Conservation (phyloP, 2,113 vertebrate genomes). For the Anhinga anhinga region DNA sequence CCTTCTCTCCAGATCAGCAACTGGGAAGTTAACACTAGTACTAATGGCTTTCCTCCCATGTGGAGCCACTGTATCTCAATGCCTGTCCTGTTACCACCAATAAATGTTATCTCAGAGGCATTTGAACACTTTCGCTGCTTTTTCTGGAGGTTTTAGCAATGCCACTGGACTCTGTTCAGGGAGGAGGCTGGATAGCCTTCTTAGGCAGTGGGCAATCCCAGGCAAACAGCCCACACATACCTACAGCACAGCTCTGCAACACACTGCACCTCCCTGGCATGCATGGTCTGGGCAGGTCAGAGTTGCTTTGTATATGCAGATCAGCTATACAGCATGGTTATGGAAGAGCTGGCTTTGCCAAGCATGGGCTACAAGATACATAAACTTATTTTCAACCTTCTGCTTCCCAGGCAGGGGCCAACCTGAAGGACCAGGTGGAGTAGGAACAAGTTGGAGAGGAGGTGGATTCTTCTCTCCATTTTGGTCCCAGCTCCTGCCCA, state of each 20-base stretch:
- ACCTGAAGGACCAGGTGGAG: background rate
- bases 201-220: background rate
- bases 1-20: background rate
- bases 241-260: background rate
- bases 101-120: background rate
- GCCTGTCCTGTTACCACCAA: background rate
- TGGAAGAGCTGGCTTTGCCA: background rate
- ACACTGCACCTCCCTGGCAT: rapidly evolving
- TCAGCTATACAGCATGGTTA: background rate
- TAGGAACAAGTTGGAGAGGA: background rate
- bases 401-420: background rate
- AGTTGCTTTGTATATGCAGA: background rate
- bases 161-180: background rate
- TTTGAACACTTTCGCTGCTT: background rate
- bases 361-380: background rate
- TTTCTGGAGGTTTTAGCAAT: background rate
- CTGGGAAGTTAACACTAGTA: too few species aligned
- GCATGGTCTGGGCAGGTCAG: background rate
- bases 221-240: background rate
- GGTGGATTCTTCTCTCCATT: background rate
- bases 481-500: background rate
- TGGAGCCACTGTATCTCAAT: background rate
- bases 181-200: background rate
- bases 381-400: background rate
- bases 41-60: too few species aligned